phyloP scores from a whole-genome alignment of 2,888 invertebrate genomes.

The Tyria jacobaeae region DNA sequence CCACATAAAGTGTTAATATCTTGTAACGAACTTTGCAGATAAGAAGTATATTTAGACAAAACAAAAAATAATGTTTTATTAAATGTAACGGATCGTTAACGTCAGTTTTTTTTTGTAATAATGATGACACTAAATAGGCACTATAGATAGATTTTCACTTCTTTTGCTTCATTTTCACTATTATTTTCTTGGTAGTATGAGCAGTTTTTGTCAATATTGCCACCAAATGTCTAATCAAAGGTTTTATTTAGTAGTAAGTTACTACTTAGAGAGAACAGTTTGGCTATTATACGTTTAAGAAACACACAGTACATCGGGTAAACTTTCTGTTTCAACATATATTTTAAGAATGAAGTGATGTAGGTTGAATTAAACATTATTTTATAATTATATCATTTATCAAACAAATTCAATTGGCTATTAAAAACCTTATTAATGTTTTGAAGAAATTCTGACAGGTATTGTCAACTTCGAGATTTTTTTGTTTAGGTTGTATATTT shows the following conservation, averaged over 20 bases:
- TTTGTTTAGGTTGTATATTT: no score
- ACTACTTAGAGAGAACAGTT: no score
- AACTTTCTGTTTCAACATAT: not conserved
- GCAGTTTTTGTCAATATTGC: not conserved
- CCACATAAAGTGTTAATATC: conserved; percentile 61
- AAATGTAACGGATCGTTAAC: conserved; percentile 40
- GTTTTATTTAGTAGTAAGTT: no score
- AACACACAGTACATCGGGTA: not conserved
- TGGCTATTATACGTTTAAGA: not conserved
- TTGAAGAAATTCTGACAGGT: conserved; percentile 10
- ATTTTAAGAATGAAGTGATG: not conserved
- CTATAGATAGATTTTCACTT: not conserved
- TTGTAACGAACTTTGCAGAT: conserved; percentile 73
- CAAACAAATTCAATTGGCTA: not conserved
- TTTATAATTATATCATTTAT: not conserved
- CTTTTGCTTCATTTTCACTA: not conserved
- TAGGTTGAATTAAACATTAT: conserved; percentile 1
- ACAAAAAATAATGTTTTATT: conserved; percentile 60
- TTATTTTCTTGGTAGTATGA: not conserved
- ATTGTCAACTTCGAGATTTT: conserved; percentile 10
- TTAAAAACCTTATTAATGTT: conserved; percentile 1
- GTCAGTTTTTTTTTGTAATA: conserved; percentile 14
- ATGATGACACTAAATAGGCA: no score
- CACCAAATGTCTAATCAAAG: not conserved
- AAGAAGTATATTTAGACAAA: conserved; percentile 73